A percentile compares a stretch with the other conserved stretches of the same genome.
These are phyloP conservation scores for Chrysolina haemoptera DNA, from an alignment of 2,888 invertebrate species.

Conservation along the genomic window DNA sequence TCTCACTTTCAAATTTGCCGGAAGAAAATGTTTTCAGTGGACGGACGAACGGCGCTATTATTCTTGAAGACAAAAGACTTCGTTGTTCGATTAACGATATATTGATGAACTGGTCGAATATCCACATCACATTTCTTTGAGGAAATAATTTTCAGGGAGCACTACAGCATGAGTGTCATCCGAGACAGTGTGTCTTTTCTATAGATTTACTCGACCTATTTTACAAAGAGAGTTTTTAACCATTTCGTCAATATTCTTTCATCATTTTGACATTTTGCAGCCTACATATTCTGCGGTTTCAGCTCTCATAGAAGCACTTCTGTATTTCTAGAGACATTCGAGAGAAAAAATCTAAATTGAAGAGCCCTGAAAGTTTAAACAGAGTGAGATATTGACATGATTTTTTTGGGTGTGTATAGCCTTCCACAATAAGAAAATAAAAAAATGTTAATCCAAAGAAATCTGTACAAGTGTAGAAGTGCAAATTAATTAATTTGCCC, in stretches of 20 bases:
- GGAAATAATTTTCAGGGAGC: neutral
- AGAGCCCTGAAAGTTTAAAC: too few relatives aligned
- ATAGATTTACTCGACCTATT: conserved; percentile 3
- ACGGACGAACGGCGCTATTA: neutral
- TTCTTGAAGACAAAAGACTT: conserved; percentile 14
- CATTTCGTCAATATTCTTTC: neutral
- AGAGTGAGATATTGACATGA: too few relatives aligned
- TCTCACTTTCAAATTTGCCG: conserved; percentile 13
- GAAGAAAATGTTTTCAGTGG: conserved; percentile 10
- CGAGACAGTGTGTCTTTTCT: neutral
- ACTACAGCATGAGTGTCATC: conserved; percentile 7
- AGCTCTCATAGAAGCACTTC: neutral
- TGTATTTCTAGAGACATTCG: neutral
- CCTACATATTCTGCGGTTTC: neutral
- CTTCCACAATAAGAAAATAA: too few relatives aligned
- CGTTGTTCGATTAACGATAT: conserved; percentile 11
- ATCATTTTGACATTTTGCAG: neutral
- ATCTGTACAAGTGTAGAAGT: too few relatives aligned
- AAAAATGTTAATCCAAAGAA: too few relatives aligned
- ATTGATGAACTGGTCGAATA: neutral
- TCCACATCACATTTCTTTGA: neutral
- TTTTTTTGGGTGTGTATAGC: too few relatives aligned
- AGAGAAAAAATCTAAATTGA: neutral
- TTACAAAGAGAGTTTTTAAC: neutral
- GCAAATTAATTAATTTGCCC: too few relatives aligned